Evolutionary conservation across 2,888 invertebrate genomes (phyloP).

Genomic region (Andrena fulva): DNA sequence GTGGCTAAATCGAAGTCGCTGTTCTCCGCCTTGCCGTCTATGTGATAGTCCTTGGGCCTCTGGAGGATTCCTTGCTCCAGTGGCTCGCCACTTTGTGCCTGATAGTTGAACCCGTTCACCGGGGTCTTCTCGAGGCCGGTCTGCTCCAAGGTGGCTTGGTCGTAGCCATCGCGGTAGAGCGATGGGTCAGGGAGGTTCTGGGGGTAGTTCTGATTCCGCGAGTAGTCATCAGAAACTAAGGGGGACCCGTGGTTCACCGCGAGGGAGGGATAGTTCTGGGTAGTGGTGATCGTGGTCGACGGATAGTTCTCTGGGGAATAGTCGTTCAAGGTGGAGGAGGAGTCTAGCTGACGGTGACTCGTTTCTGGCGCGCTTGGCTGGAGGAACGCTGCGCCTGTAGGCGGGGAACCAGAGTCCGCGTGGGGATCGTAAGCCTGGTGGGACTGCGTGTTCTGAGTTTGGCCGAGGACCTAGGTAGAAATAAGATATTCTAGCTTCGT

Average conservation of each 20-base stretch:
- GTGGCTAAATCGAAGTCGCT: conserved; percentile 67
- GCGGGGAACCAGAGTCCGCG: conserved; percentile 21
- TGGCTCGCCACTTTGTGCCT: conserved; percentile 65
- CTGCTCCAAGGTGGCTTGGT: conserved; percentile 43
- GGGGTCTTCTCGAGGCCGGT: conserved; percentile 70
- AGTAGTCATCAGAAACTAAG: conserved; percentile 64
- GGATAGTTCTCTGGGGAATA: conserved; percentile 69
- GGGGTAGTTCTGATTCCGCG: conserved; percentile 68
- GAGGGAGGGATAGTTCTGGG: conserved; percentile 68
- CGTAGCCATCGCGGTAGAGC: conserved; percentile 46
- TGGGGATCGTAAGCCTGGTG: conserved; percentile 56
- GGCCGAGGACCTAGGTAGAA: conserved; percentile 29
- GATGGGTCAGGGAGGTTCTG: conserved; percentile 46
- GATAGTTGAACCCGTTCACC: conserved; percentile 80
- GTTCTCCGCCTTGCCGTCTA: conserved; percentile 72
- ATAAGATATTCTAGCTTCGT: neutral
- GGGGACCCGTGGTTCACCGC: conserved; percentile 30
- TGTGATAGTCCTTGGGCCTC: conserved; percentile 74
- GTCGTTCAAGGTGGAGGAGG: conserved; percentile 39
- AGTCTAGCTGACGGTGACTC: conserved; percentile 48
- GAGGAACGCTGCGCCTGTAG: conserved; percentile 10
- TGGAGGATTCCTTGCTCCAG: conserved; percentile 59
- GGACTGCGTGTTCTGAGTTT: conserved; percentile 60
- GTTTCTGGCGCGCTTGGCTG: conserved; percentile 30
- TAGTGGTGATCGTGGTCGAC: conserved; percentile 53